phyloP scores from a whole-genome alignment of 2,888 invertebrate species.

The Drosophila rubida region DNA sequence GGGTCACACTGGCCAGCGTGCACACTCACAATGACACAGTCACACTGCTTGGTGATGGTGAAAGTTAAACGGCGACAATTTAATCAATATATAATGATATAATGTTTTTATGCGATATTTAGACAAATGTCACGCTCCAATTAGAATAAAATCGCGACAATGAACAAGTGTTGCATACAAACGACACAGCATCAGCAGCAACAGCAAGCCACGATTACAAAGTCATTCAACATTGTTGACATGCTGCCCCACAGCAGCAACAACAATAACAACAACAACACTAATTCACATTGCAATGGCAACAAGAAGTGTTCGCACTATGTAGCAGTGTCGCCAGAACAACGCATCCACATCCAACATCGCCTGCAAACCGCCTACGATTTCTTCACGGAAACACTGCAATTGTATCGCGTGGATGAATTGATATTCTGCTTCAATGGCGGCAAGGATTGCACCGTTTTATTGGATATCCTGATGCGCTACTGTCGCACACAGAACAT shows the following conservation, averaged over 20 bases:
- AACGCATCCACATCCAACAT: slow-evolving; percentile 31
- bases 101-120: background rate
- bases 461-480: slow-evolving; percentile 89
- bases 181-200: slow-evolving; percentile 8
- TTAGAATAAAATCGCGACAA: slow-evolving; percentile 11
- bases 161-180: slow-evolving; percentile 51
- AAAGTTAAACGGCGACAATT: slow-evolving; percentile 25
- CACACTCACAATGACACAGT: slow-evolving; percentile 1
- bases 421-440: slow-evolving; percentile 98
- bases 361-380: slow-evolving; percentile 39
- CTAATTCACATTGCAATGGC: slow-evolving; percentile 4
- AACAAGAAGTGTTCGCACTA: background rate
- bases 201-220: slow-evolving; percentile 37
- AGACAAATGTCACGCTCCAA: background rate
- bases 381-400: slow-evolving; percentile 88
- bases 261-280: slow-evolving; percentile 9
- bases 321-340: slow-evolving; percentile 17
- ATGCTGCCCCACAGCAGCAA: slow-evolving; percentile 5
- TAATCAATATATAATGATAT: background rate
- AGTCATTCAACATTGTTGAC: slow-evolving; percentile 30
- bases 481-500: slow-evolving; percentile 80
- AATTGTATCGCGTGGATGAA: slow-evolving; percentile 89
- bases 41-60: slow-evolving; percentile 13
- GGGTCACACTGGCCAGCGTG: slow-evolving; percentile 9
- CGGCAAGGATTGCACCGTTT: slow-evolving; percentile 98